phyloP scores from a whole-genome alignment of 2,888 invertebrate genomes.

The Pristionchus maxplancki region DNA sequence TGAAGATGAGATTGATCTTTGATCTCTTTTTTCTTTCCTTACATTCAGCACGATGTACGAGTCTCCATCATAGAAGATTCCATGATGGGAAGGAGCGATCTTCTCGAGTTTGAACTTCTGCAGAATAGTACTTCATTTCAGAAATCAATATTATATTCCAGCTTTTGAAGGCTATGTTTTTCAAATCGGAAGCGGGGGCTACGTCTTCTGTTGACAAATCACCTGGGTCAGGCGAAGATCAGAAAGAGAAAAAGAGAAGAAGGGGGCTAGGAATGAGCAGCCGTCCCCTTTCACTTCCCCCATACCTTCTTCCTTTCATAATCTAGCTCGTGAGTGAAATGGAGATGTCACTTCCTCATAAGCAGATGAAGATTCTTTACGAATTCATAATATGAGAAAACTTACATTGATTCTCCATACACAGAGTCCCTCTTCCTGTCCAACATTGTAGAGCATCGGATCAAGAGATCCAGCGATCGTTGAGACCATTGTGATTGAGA shows the following conservation, averaged over 20 bases:
- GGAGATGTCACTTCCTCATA: background rate
- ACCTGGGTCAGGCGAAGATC: background rate
- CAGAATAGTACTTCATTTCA: conserved; percentile 30
- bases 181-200: background rate
- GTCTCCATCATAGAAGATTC: conserved; percentile 78
- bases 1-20: conserved; percentile 52
- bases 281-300: conserved; percentile 8
- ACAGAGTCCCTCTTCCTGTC: conserved; percentile 63
- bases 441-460: conserved; percentile 64
- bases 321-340: background rate
- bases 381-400: background rate
- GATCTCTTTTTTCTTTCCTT: conserved; percentile 77
- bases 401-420: conserved; percentile 72
- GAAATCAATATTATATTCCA: background rate
- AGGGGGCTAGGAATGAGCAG: conserved; percentile 9
- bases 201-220: background rate
- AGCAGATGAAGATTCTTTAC: background rate
- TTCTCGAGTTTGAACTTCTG: conserved; percentile 77
- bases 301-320: background rate
- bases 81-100: conserved; percentile 72
- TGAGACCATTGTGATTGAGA: background rate
- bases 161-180: background rate
- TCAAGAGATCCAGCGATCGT: conserved; percentile 51
- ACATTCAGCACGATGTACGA: conserved; percentile 82
- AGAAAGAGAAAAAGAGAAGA: background rate